phyloP scores from a whole-genome alignment of 2,888 invertebrate genomes.

The Caradrina clavipalpis region DNA sequence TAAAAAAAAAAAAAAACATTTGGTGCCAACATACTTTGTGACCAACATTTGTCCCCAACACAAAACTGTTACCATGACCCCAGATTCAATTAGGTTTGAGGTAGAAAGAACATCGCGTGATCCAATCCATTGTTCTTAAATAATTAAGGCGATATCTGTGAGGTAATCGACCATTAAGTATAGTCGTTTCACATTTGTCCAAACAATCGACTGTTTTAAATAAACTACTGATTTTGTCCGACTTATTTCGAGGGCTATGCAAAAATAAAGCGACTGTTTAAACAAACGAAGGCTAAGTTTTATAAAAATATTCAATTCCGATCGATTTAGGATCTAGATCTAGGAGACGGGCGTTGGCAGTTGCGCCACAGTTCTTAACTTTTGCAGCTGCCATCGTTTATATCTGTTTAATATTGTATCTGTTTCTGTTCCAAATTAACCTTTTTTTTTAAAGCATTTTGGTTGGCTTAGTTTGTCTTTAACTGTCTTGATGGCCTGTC shows the following conservation, averaged over 20 bases:
- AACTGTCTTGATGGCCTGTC: too few relatives aligned
- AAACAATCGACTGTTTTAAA: constrained; percentile 6
- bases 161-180: constrained; percentile 23
- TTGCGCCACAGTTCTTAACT: too few relatives aligned
- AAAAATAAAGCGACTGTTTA: neutral
- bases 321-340: too few relatives aligned
- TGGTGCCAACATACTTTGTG: neutral
- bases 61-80: constrained; percentile 23
- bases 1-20: neutral
- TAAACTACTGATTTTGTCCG: constrained; percentile 5
- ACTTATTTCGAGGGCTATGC: constrained; percentile 1
- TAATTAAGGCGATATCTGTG: constrained; percentile 33
- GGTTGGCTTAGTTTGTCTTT: too few relatives aligned
- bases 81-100: constrained; percentile 39
- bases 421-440: too few relatives aligned
- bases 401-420: too few relatives aligned
- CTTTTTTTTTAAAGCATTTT: too few relatives aligned
- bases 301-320: too few relatives aligned
- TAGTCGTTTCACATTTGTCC: neutral
- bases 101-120: constrained; percentile 41
- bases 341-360: too few relatives aligned
- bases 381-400: too few relatives aligned
- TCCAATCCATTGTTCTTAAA: constrained; percentile 41
- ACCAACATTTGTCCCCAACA: constrained; percentile 21
- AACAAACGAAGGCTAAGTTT: neutral